Conservation (phyloP, 2,888 invertebrate species). For the Pammene fasciana region DNA sequence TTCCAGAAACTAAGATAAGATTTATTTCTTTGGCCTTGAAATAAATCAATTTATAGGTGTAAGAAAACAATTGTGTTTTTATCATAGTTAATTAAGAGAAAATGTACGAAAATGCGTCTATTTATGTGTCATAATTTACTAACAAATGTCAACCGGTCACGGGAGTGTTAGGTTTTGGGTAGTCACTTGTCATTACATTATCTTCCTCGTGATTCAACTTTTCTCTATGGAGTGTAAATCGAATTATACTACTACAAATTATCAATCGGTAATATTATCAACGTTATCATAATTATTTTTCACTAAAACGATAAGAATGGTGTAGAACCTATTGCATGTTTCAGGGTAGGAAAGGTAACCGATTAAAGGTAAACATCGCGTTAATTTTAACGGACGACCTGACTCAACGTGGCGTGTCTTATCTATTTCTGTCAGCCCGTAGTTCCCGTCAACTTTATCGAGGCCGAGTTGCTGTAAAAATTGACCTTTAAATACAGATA, state of each 20-base stretch:
- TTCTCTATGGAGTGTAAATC: too few relatives aligned
- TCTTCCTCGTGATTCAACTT: too few relatives aligned
- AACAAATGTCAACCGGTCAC: too few relatives aligned
- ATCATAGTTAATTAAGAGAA: neutral
- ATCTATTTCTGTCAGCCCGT: conserved; percentile 31
- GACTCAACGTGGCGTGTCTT: conserved; percentile 34
- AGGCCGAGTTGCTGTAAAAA: conserved; percentile 24
- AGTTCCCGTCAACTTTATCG: conserved; percentile 24
- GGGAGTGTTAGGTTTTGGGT: too few relatives aligned
- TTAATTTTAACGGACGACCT: conserved; percentile 36
- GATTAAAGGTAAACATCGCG: conserved; percentile 9
- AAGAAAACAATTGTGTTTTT: conserved; percentile 7
- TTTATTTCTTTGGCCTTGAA: conserved; percentile 24
- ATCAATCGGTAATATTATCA: too few relatives aligned
- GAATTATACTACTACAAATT: too few relatives aligned
- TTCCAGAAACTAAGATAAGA: conserved; percentile 27
- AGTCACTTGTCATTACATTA: too few relatives aligned
- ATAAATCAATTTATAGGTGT: neutral
- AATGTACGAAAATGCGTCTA: too few relatives aligned
- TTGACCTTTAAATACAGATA: conserved; percentile 20
- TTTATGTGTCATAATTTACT: too few relatives aligned
- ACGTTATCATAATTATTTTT: too few relatives aligned
- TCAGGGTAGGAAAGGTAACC: neutral
- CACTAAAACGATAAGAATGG: too few relatives aligned
- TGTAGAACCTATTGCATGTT: neutral